These are phyloP conservation scores for Epinotia nisella DNA, from an alignment of 2,888 invertebrate species.

Conservation along the genomic window DNA sequence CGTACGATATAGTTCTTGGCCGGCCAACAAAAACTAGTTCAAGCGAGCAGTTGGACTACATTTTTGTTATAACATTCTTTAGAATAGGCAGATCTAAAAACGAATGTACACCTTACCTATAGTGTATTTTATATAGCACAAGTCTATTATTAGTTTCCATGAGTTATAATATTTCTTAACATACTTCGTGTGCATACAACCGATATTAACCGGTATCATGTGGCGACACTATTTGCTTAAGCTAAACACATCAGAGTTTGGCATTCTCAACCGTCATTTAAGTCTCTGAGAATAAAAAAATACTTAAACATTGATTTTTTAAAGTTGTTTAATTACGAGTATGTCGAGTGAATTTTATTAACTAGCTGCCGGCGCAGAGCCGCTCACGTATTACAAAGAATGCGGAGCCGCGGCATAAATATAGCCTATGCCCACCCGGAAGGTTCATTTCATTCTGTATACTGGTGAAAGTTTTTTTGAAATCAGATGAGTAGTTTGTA, in stretches of 20 bases:
- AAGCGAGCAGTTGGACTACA: slow-evolving; percentile 32
- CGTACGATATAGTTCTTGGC: slow-evolving; percentile 21
- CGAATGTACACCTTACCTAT: neutral
- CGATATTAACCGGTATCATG: neutral
- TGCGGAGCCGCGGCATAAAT: too few relatives aligned
- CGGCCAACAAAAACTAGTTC: slow-evolving; percentile 35
- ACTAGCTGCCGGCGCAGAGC: too few relatives aligned
- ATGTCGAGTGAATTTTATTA: too few relatives aligned
- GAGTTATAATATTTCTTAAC: neutral
- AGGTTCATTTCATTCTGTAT: too few relatives aligned
- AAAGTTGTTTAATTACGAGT: too few relatives aligned
- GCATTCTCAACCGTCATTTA: neutral
- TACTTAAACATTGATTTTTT: too few relatives aligned
- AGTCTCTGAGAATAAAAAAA: neutral
- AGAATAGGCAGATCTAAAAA: slow-evolving; percentile 18
- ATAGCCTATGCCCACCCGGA: too few relatives aligned
- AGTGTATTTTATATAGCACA: neutral
- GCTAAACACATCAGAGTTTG: neutral
- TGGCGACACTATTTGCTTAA: neutral
- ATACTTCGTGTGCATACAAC: too few relatives aligned
- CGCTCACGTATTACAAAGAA: too few relatives aligned
- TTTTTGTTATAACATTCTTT: slow-evolving; percentile 37
- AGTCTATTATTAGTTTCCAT: neutral
- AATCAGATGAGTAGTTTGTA: too few relatives aligned
- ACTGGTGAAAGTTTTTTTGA: too few relatives aligned